phyloP scores from a whole-genome alignment of 2,113 vertebrate species.

The Prietella phreatophila region DNA sequence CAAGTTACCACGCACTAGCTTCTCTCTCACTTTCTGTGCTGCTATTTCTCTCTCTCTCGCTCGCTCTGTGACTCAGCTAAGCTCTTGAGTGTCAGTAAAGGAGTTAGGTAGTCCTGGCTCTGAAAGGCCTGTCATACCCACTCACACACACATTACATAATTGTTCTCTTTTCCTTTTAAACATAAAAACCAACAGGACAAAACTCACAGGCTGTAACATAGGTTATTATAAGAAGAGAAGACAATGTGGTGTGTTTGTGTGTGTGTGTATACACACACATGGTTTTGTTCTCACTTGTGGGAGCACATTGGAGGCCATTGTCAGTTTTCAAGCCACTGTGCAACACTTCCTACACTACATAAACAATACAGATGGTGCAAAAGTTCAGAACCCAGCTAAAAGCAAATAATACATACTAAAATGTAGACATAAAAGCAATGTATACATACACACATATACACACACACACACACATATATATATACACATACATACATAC shows the following conservation, averaged over 20 bases:
- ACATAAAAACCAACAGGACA: constrained; percentile 18
- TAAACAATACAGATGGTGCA: background rate
- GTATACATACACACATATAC: background rate
- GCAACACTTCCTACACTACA: constrained; percentile 15
- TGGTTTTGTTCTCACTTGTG: background rate
- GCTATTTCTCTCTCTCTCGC: constrained; percentile 2
- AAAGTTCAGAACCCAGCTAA: background rate
- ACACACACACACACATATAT: no score
- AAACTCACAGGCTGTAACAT: constrained; percentile 39
- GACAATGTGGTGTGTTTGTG: constrained; percentile 12
- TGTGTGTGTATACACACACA: no score
- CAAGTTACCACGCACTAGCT: constrained; percentile 39
- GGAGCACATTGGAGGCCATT: background rate
- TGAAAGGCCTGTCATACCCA: constrained; percentile 9
- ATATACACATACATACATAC: no score
- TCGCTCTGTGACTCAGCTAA: constrained; percentile 23
- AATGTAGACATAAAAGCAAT: no score
- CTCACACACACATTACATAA: constrained; percentile 46
- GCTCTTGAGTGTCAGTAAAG: constrained; percentile 25
- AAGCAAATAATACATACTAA: background rate
- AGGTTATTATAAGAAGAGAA: constrained; percentile 11
- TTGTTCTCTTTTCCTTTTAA: constrained; percentile 30
- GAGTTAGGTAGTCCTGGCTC: constrained; percentile 11
- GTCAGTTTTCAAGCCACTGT: background rate
- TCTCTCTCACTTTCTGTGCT: constrained; percentile 1